Evolutionary conservation across 1,140 invertebrate genomes (phyloP), one percentile per base, ranked within the genome.

Genomic region (Cherax quadricarinatus): DNA sequence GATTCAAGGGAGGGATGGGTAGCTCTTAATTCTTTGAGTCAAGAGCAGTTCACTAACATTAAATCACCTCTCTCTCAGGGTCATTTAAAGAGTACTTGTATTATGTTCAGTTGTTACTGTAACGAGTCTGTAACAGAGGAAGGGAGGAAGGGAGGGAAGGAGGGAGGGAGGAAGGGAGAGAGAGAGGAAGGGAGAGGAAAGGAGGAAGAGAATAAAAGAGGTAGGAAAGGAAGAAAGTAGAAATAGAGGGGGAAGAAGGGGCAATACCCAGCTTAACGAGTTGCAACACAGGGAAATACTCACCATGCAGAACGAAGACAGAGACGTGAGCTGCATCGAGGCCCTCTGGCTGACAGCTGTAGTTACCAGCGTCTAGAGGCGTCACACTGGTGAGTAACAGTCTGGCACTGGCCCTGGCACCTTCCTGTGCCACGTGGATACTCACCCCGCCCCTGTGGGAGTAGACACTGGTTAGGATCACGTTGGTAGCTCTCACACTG

Each of bases 371-470:
- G 83, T 85, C 83, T n/a, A 48, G 60, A 49, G 83, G 60, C 62
- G 83, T 85, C 62, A 85, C 60, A 49, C 83, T 85, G 83, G 83
- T 85, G 60, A 85, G 62, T 10, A 60, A 70, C 7, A 85, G 83
- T 48, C 83, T 14, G 30, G 83, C 57, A 60, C 60, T 85, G 60
- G 83, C 83, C 30, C 66, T 66, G n/a, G 83, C 60, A 14, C 83
- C 83, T 60, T 85, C 83, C 83, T 85, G 83, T 4, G 83, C 83
- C 83, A 70, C 62, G 24, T 85, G 83, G 5, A 85, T 60, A 18
- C 83, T 85, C 83, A 85, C 83, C 12, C 83, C 83, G 83, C 83
- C 83, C 83, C 83, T 70, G 83, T 30, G 83, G 24, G 16, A 66
- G 62, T 18, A 66, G 62, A 66, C 7, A 57, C 53, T 3, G 7